phyloP scores from a whole-genome alignment of 2,888 invertebrate genomes.

The Minunthozetes semirufus region DNA sequence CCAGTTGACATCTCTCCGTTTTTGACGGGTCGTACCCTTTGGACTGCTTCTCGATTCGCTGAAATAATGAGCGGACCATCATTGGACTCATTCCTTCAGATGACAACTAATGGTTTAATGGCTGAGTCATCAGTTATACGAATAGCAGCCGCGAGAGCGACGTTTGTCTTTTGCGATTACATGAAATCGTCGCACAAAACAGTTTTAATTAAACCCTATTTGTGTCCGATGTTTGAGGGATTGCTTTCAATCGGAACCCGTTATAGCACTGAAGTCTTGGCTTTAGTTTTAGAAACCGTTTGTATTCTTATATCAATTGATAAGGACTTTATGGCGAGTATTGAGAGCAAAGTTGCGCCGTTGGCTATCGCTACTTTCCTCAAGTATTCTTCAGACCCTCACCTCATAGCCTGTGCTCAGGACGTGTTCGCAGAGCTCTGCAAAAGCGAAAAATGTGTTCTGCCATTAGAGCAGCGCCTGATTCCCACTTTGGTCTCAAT shows the following conservation, averaged over 20 bases:
- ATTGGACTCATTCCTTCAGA: constrained; percentile 45
- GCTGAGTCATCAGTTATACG: constrained; percentile 54
- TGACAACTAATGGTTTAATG: constrained; percentile 54
- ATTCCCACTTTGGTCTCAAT: constrained; percentile 62
- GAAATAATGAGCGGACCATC: constrained; percentile 53
- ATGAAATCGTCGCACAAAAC: constrained; percentile 52
- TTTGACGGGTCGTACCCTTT: constrained; percentile 56
- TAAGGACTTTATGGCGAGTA: constrained; percentile 57
- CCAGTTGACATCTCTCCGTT: constrained; percentile 45
- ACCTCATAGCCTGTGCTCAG: constrained; percentile 57
- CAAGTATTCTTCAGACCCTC: constrained; percentile 58
- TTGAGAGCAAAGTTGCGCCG: constrained; percentile 59
- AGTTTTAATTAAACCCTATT: constrained; percentile 49
- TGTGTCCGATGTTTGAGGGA: constrained; percentile 54
- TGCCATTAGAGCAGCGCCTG: constrained; percentile 58
- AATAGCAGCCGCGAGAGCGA: constrained; percentile 54
- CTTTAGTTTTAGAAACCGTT: constrained; percentile 54
- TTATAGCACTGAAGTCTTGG: constrained; percentile 54
- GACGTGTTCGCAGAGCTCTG: constrained; percentile 60
- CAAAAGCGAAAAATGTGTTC: constrained; percentile 56
- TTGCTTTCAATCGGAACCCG: constrained; percentile 54
- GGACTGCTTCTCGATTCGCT: constrained; percentile 55
- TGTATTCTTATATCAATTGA: constrained; percentile 56
- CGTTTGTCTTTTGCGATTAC: constrained; percentile 55
- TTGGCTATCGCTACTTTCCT: constrained; percentile 62